A percentile compares a stretch with the other conserved stretches of the same genome.
These are phyloP conservation scores for Gobio occitaniae DNA, from an alignment of 2,797 vertebrate species.

Conservation along the genomic window DNA sequence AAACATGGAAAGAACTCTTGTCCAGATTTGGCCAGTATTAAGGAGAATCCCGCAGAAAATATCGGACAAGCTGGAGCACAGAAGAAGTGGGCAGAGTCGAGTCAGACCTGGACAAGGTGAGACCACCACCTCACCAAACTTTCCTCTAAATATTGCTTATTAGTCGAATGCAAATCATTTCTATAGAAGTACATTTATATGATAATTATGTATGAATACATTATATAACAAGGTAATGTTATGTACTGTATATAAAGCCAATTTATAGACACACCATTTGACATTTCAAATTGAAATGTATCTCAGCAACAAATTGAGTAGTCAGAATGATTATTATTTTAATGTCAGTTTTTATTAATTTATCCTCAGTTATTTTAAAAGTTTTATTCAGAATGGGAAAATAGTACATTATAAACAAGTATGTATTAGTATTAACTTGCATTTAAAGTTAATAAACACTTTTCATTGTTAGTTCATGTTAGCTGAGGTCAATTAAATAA, in stretches of 20 bases:
- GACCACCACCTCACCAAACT: constrained; percentile 31
- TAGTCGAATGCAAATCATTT: background rate
- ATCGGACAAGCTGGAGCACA: constrained; percentile 70
- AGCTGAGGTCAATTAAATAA: background rate
- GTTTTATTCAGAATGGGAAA: background rate
- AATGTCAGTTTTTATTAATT: background rate
- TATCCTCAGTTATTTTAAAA: background rate
- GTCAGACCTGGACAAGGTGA: constrained; percentile 86
- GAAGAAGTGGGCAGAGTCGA: constrained; percentile 79
- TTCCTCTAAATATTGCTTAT: background rate
- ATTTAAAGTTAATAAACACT: background rate
- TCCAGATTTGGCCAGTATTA: constrained; percentile 78
- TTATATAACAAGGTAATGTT: background rate
- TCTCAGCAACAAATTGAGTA: background rate
- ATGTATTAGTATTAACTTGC: background rate
- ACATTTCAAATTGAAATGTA: background rate
- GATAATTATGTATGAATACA: background rate
- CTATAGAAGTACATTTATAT: background rate
- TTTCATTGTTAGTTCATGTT: background rate
- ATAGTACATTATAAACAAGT: background rate
- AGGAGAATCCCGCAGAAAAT: constrained; percentile 75
- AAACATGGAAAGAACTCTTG: constrained; percentile 83
- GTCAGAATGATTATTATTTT: background rate
- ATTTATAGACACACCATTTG: background rate
- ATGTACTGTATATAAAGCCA: background rate